These are phyloP conservation scores for Ahaetulla prasina DNA, from an alignment of 2,113 vertebrate genomes.

Conservation along the genomic window DNA sequence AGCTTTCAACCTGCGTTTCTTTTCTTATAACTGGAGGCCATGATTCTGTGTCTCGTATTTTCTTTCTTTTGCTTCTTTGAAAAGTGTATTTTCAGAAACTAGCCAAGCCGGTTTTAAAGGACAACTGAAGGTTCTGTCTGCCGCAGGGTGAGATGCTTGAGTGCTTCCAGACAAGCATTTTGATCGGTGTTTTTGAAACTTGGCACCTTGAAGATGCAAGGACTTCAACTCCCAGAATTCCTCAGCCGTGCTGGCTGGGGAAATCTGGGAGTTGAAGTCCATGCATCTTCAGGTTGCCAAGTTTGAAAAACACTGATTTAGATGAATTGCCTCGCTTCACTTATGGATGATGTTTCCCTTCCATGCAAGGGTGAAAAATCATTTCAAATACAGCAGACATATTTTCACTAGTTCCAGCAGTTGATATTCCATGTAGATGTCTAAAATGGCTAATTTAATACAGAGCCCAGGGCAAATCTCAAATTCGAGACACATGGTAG, in stretches of 20 bases:
- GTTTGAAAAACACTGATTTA: background rate
- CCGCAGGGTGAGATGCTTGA: background rate
- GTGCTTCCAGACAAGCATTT: background rate
- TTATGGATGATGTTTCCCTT: background rate
- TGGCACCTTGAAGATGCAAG: background rate
- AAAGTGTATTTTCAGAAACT: background rate
- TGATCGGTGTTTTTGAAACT: background rate
- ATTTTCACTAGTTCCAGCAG: conserved; percentile 60
- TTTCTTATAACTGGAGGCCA: background rate
- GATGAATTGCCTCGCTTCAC: background rate
- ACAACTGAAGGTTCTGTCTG: background rate
- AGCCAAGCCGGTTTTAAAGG: background rate
- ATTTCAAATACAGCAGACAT: conserved; percentile 48
- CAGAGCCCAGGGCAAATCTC: conserved; percentile 43
- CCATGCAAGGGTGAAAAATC: conserved; percentile 21
- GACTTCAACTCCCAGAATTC: background rate
- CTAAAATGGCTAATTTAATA: conserved; percentile 42
- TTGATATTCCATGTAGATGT: conserved; percentile 45
- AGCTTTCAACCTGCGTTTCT: background rate
- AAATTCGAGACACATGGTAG: conserved; percentile 53
- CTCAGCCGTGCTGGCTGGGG: background rate
- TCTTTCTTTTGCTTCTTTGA: background rate
- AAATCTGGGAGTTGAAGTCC: background rate
- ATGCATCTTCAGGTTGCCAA: background rate
- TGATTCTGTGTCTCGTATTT: background rate